Percentiles rank a stretch among this genome's conserved stretches.
Conservation (phyloP, 2,113 vertebrate genomes). For the Periophthalmus modestus region DNA sequence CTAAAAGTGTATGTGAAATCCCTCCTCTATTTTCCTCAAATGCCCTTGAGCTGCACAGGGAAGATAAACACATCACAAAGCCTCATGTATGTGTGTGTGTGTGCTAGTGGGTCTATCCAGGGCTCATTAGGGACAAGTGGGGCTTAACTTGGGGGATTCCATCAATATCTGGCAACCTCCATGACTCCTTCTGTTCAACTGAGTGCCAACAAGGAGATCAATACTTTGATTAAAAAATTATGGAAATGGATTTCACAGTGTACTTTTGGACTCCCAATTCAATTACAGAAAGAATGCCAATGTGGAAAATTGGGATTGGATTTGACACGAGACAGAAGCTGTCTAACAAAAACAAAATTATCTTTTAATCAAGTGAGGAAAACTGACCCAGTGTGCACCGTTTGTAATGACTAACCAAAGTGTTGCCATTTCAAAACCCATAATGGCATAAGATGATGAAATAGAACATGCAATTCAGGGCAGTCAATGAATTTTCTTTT, state of each 20-base stretch:
- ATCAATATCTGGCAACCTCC: constrained; percentile 56
- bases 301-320: constrained; percentile 29
- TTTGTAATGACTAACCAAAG: neutral
- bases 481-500: too few relatives aligned
- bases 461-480: too few relatives aligned
- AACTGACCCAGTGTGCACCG: neutral
- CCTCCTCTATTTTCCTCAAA: neutral
- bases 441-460: neutral
- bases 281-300: constrained; percentile 41
- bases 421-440: neutral
- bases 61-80: constrained; percentile 7
- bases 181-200: constrained; percentile 36
- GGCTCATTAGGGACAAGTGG: constrained; percentile 47
- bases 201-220: constrained; percentile 46
- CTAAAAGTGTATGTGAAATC: neutral
- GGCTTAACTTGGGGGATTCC: constrained; percentile 34
- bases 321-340: neutral
- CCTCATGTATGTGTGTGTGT: constrained; percentile 12
- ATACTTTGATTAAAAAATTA: constrained; percentile 65
- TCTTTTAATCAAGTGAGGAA: constrained; percentile 1
- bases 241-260: constrained; percentile 50
- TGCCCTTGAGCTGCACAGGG: neutral
- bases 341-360: neutral
- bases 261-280: constrained; percentile 44
- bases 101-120: constrained; percentile 27